phyloP scores from a whole-genome alignment of 2,797 vertebrate species.

The Lindbergichthys nudifrons region DNA sequence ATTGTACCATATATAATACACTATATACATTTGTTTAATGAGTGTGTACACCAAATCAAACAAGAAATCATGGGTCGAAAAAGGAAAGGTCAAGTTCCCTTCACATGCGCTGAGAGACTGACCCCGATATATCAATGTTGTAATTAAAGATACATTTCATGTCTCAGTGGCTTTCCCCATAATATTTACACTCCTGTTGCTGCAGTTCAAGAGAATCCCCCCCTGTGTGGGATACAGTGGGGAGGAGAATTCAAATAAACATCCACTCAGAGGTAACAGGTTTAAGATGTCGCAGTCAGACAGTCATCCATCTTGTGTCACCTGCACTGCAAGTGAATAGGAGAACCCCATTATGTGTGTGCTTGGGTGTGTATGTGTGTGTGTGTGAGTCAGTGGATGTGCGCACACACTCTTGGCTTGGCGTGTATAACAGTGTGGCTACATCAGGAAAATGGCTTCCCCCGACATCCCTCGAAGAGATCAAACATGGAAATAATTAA shows the following conservation, averaged over 20 bases:
- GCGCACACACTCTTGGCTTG: slow-evolving; percentile 22
- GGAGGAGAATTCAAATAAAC: slow-evolving; percentile 85
- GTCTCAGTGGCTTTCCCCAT: slow-evolving; percentile 81
- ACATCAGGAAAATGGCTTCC: slow-evolving; percentile 56
- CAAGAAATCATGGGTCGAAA: slow-evolving; percentile 66
- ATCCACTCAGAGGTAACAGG: slow-evolving; percentile 82
- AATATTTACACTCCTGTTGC: slow-evolving; percentile 82
- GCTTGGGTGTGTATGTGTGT: slow-evolving; percentile 11
- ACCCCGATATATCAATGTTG: slow-evolving; percentile 81
- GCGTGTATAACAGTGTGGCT: slow-evolving; percentile 40
- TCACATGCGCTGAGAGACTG: slow-evolving; percentile 65
- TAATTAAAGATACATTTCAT: slow-evolving; percentile 86
- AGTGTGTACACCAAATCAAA: slow-evolving; percentile 73
- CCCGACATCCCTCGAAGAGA: slow-evolving; percentile 59
- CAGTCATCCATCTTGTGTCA: slow-evolving; percentile 83
- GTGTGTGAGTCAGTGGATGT: neutral
- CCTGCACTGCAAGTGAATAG: slow-evolving; percentile 64
- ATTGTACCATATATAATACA: slow-evolving; percentile 69
- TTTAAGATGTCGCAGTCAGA: slow-evolving; percentile 84
- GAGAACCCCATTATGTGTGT: slow-evolving; percentile 11
- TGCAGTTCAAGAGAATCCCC: slow-evolving; percentile 78
- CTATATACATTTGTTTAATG: slow-evolving; percentile 74
- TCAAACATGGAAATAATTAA: slow-evolving; percentile 83
- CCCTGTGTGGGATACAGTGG: slow-evolving; percentile 70
- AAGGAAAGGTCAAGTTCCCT: slow-evolving; percentile 71